Conservation (phyloP, 2,888 invertebrate species). For the Calameuta pallipes region DNA sequence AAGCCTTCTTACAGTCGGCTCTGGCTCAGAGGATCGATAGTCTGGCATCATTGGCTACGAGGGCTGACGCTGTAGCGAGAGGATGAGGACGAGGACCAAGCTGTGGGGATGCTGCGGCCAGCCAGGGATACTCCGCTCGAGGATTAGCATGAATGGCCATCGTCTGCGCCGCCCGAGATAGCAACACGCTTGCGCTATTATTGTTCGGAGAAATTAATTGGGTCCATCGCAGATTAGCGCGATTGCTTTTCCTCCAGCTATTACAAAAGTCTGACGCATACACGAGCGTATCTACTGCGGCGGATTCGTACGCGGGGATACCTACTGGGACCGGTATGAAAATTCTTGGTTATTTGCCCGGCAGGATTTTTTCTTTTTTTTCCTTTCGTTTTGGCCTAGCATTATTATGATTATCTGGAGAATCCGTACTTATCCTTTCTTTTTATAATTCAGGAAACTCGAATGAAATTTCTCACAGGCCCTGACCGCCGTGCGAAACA, state of each 20-base stretch:
- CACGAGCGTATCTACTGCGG: too few species aligned
- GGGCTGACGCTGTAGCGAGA: constrained; percentile 33
- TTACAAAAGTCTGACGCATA: not conserved
- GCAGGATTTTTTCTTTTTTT: too few species aligned
- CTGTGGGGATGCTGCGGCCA: not conserved
- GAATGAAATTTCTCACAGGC: not conserved
- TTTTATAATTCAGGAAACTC: constrained; percentile 12
- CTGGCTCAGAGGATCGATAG: constrained; percentile 56
- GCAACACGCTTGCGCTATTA: constrained; percentile 48
- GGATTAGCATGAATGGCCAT: constrained; percentile 60
- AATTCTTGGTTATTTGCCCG: too few species aligned
- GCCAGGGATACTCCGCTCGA: constrained; percentile 29
- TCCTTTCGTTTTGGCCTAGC: too few species aligned
- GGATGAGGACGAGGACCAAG: constrained; percentile 1
- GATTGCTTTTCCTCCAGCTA: constrained; percentile 41
- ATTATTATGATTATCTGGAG: too few species aligned
- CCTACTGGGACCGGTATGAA: too few species aligned
- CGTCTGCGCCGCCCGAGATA: constrained; percentile 54
- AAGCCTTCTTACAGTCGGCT: constrained; percentile 52
- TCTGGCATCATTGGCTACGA: constrained; percentile 55
- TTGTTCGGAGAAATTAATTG: constrained; percentile 58
- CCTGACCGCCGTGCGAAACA: too few species aligned
- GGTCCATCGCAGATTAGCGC: constrained; percentile 53
- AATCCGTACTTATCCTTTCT: constrained; percentile 2
- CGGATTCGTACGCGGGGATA: too few species aligned